Percentiles rank a stretch among this genome's conserved stretches.
Evolutionary conservation across 1,140 invertebrate species (phyloP).

Genomic region (Acromyrmex heyeri): DNA sequence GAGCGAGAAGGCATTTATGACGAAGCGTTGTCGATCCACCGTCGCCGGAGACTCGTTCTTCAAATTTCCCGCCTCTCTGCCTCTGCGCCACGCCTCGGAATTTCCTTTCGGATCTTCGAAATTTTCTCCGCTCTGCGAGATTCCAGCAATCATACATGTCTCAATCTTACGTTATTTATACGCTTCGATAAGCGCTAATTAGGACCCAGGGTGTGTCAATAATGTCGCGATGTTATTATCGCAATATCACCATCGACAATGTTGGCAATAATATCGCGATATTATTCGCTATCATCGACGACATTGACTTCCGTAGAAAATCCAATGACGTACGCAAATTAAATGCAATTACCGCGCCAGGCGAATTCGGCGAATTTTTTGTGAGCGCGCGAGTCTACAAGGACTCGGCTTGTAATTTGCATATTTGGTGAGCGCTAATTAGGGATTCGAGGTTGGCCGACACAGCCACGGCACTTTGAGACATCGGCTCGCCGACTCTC

Average conservation of each 20-base stretch:
- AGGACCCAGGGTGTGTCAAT: not conserved
- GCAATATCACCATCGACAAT: not conserved
- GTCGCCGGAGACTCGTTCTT: not conserved
- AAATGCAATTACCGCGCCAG: constrained; percentile 24
- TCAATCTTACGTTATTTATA: constrained; percentile 33
- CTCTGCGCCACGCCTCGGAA: not conserved
- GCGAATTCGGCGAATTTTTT: constrained; percentile 24
- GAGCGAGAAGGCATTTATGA: constrained; percentile 30
- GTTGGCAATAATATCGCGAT: not conserved
- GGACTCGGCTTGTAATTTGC: constrained; percentile 40
- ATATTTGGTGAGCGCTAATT: constrained; percentile 53
- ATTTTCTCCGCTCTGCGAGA: not conserved
- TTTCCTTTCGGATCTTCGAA: not conserved
- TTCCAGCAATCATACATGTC: not conserved
- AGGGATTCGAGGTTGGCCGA: constrained; percentile 35
- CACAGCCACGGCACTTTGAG: not conserved
- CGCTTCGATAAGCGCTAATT: constrained; percentile 24
- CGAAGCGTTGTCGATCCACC: constrained; percentile 9
- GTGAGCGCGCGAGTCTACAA: not conserved
- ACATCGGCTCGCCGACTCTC: not conserved
- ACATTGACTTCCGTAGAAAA: too few species aligned
- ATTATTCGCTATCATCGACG: too few species aligned
- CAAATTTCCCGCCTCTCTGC: not conserved
- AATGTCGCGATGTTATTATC: constrained; percentile 42
- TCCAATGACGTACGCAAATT: not conserved